phyloP scores from a whole-genome alignment of 1,140 invertebrate species.

The Lordiphosa clarofinis region DNA sequence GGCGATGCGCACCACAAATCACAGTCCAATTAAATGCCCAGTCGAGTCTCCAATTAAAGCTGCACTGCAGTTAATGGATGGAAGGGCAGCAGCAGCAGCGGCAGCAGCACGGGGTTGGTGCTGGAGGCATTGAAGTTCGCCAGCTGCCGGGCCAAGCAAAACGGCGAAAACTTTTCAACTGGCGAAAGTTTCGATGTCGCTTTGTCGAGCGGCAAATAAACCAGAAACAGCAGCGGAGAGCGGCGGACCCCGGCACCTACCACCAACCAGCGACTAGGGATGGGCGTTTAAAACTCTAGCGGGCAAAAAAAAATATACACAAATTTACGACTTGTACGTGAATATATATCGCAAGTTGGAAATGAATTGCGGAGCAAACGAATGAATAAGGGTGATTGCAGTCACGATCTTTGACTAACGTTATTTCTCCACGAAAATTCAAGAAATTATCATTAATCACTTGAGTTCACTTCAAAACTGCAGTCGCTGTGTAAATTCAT shows the following conservation, averaged over 20 bases:
- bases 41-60: conserved; percentile 66
- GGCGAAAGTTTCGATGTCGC: conserved; percentile 51
- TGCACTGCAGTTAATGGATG: conserved; percentile 32
- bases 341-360: conserved; percentile 11
- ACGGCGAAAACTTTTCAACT: conserved; percentile 60
- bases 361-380: too few species aligned
- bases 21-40: conserved; percentile 70
- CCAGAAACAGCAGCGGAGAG: conserved; percentile 17
- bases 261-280: background rate
- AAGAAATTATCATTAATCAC: too few species aligned
- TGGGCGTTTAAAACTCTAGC: too few species aligned
- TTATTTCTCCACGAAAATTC: too few species aligned
- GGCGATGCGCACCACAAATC: conserved; percentile 63
- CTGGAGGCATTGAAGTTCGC: background rate
- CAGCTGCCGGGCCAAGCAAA: conserved; percentile 37
- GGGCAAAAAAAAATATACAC: conserved; percentile 1
- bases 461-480: too few species aligned
- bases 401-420: too few species aligned
- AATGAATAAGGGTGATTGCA: too few species aligned
- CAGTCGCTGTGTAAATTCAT: too few species aligned
- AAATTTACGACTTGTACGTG: conserved; percentile 47
- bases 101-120: background rate
- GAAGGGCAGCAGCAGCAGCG: background rate
- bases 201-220: conserved; percentile 51
- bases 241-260: background rate